Percentiles rank a stretch among this genome's conserved stretches.
Evolutionary conservation across 2,797 vertebrate genomes (phyloP).

Genomic region (Cuculus canorus): DNA sequence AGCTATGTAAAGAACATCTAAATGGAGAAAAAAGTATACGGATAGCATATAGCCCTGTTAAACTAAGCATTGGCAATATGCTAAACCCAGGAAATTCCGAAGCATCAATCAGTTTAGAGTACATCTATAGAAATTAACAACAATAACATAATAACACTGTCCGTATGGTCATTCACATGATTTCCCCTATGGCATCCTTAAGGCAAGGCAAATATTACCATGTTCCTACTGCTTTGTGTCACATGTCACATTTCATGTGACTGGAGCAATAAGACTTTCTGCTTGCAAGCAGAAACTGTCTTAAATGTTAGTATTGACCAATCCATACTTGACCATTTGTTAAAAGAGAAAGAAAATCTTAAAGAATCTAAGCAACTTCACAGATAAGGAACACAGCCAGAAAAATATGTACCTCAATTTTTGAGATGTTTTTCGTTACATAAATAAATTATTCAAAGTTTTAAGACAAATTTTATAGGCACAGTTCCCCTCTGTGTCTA

Average conservation of each 20-base stretch:
- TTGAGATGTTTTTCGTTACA: not conserved
- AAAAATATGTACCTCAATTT: not conserved
- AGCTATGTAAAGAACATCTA: not conserved
- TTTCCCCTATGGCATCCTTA: not conserved
- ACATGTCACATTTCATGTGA: not conserved
- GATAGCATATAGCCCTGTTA: not conserved
- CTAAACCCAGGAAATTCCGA: not conserved
- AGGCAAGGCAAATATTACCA: not conserved
- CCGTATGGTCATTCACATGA: not conserved
- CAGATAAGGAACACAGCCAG: not conserved
- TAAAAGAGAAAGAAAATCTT: not conserved
- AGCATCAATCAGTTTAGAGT: not conserved
- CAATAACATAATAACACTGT: not conserved
- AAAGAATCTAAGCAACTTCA: not conserved
- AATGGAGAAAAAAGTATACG: not conserved
- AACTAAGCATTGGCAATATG: not conserved
- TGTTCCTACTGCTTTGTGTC: not conserved
- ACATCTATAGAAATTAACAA: not conserved
- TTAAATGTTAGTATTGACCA: not conserved
- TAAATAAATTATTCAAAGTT: not conserved
- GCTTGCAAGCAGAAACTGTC: not conserved
- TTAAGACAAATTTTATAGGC: not conserved
- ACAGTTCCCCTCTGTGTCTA: not conserved
- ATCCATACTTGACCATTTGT: not conserved
- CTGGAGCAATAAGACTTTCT: not conserved